A percentile compares a stretch with the other conserved stretches of the same genome.
Conservation (phyloP, 2,797 vertebrate species). For the Gambusia yucatana region DNA sequence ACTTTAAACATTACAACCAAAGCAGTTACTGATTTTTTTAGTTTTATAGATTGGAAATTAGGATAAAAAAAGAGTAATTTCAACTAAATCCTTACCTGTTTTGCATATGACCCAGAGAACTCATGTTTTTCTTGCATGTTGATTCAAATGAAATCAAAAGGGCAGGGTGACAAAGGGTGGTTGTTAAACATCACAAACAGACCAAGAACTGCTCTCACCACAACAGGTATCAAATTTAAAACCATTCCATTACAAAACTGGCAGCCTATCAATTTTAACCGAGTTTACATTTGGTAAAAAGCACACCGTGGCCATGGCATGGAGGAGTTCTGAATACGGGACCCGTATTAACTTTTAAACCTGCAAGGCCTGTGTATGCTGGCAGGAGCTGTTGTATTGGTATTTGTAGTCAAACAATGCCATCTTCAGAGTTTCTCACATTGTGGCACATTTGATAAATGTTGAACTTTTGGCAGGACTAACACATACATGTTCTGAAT, state of each 20-base stretch:
- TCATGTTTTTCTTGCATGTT: conserved; percentile 6
- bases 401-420: conserved; percentile 40
- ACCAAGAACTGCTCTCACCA: conserved; percentile 57
- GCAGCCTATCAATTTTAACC: conserved; percentile 55
- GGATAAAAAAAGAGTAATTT: not conserved
- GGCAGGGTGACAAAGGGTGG: conserved; percentile 53
- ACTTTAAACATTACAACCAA: not conserved
- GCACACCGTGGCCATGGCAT: conserved; percentile 49
- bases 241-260: conserved; percentile 63
- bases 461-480: conserved; percentile 42
- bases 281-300: conserved; percentile 42
- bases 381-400: conserved; percentile 19
- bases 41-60: not conserved
- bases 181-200: conserved; percentile 61
- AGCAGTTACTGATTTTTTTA: not conserved
- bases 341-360: conserved; percentile 63
- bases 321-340: conserved; percentile 64
- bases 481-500: conserved; percentile 38
- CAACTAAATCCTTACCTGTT: not conserved
- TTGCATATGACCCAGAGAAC: not conserved
- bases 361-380: conserved; percentile 35
- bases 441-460: conserved; percentile 60
- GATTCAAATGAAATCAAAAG: conserved; percentile 11
- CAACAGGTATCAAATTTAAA: conserved; percentile 60
- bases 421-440: conserved; percentile 22